These are phyloP conservation scores for Globodera rostochiensis DNA, from an alignment of 1,140 invertebrate species.

Conservation along the genomic window DNA sequence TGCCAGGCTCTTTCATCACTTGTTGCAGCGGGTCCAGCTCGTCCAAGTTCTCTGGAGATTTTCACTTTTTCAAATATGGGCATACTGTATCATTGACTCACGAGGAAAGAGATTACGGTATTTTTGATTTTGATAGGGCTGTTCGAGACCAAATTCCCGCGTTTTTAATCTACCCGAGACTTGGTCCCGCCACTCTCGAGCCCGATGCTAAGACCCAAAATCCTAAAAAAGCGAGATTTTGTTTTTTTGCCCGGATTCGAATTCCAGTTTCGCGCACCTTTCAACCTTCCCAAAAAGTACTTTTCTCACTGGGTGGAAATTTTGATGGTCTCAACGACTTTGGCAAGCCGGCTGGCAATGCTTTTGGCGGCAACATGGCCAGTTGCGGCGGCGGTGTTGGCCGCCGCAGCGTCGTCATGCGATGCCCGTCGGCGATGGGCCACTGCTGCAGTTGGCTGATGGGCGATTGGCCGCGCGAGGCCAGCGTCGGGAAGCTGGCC, in stretches of 20 bases:
- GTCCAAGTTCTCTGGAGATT: constrained; percentile 16
- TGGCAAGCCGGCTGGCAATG: not conserved
- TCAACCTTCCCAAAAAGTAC: not conserved
- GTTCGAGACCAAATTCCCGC: too few relatives aligned
- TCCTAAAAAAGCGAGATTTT: not conserved
- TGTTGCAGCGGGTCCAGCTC: constrained; percentile 9
- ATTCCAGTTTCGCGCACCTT: not conserved
- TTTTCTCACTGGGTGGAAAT: not conserved
- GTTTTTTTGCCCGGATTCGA: not conserved
- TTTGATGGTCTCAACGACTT: constrained; percentile 17
- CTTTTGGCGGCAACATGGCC: constrained; percentile 7
- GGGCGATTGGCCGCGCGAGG: not conserved
- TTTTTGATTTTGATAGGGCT: too few relatives aligned
- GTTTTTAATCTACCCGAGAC: too few relatives aligned
- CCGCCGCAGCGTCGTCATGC: not conserved
- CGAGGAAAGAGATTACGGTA: too few relatives aligned
- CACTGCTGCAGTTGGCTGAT: not conserved
- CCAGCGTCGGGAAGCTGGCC: constrained; percentile 17
- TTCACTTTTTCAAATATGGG: not conserved
- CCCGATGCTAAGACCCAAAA: too few relatives aligned
- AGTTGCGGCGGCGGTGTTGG: not conserved
- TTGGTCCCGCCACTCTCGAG: too few relatives aligned
- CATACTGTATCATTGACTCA: too few relatives aligned
- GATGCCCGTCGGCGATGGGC: not conserved
- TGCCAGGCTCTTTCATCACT: constrained; percentile 1